Percentiles rank a stretch among this genome's conserved stretches.
These are phyloP conservation scores for Drosophila orena DNA, from an alignment of 1,140 invertebrate genomes.

Conservation along the genomic window DNA sequence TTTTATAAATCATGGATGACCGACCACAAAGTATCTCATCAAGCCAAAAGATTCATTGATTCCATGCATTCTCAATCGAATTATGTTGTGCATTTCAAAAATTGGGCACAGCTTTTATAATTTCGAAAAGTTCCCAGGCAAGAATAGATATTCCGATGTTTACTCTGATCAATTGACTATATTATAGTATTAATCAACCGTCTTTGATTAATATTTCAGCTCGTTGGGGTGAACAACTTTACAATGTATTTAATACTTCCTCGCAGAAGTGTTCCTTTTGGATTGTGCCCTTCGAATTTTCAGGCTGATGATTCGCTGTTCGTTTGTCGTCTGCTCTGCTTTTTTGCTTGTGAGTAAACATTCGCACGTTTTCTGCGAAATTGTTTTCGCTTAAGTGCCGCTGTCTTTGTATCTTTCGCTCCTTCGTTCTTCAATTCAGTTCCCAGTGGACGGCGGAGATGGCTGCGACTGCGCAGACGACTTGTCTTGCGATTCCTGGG, in stretches of 20 bases:
- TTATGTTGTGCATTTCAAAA: too few species aligned
- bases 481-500: constrained; percentile 13
- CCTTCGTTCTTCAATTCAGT: constrained; percentile 4
- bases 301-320: constrained; percentile 3
- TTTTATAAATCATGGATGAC: background rate
- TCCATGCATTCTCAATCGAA: too few species aligned
- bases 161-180: too few species aligned
- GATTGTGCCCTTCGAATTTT: too few species aligned
- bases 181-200: too few species aligned
- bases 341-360: constrained; percentile 51
- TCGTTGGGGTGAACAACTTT: background rate
- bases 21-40: too few species aligned
- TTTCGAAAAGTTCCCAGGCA: too few species aligned
- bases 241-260: too few species aligned
- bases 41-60: too few species aligned
- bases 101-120: too few species aligned
- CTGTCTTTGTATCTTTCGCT: constrained; percentile 9
- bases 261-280: too few species aligned
- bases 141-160: too few species aligned
- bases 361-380: constrained; percentile 60
- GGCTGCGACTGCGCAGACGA: constrained; percentile 48
- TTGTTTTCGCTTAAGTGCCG: constrained; percentile 63
- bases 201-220: background rate
- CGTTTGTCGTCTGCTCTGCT: constrained; percentile 21
- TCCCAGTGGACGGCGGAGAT: constrained; percentile 10